Evolutionary conservation across 2,888 invertebrate genomes (phyloP).

Genomic region (Eutolmus rufibarbis): DNA sequence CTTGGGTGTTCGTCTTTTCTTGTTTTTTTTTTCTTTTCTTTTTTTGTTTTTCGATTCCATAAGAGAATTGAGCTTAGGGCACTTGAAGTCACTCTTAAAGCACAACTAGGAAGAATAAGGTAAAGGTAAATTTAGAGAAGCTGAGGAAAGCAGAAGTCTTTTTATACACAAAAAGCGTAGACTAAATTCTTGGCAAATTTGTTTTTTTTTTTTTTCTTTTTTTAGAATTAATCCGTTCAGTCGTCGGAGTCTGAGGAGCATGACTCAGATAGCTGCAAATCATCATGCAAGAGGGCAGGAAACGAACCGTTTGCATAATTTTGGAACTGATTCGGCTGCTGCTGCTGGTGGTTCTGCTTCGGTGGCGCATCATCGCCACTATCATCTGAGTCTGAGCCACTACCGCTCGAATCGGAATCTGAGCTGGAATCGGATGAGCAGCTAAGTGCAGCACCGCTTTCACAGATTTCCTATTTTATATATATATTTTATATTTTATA

Average conservation of each 20-base stretch:
- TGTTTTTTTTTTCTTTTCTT: background rate
- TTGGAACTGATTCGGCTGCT: constrained; percentile 43
- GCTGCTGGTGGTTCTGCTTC: constrained; percentile 44
- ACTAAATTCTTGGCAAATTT: constrained; percentile 51
- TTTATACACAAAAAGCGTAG: constrained; percentile 33
- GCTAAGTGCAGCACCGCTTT: constrained; percentile 58
- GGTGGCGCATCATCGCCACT: constrained; percentile 41
- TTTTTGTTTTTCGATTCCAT: background rate
- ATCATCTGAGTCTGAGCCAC: constrained; percentile 60
- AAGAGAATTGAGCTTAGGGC: background rate
- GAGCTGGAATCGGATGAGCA: constrained; percentile 60
- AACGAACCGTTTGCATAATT: constrained; percentile 60
- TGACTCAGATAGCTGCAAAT: constrained; percentile 85
- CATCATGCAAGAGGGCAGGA: constrained; percentile 78
- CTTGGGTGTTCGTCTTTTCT: background rate
- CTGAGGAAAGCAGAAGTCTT: constrained; percentile 16
- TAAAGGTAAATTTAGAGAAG: background rate
- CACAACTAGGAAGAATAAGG: constrained; percentile 25
- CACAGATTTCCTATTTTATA: constrained; percentile 57
- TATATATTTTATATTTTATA: background rate
- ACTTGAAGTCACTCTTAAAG: constrained; percentile 12
- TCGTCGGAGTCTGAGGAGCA: constrained; percentile 79
- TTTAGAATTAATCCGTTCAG: constrained; percentile 24
- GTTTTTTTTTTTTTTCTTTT: background rate
- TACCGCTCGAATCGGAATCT: constrained; percentile 61